These are phyloP conservation scores for Nyctibius grandis DNA, from an alignment of 2,797 vertebrate genomes.

Conservation along the genomic window DNA sequence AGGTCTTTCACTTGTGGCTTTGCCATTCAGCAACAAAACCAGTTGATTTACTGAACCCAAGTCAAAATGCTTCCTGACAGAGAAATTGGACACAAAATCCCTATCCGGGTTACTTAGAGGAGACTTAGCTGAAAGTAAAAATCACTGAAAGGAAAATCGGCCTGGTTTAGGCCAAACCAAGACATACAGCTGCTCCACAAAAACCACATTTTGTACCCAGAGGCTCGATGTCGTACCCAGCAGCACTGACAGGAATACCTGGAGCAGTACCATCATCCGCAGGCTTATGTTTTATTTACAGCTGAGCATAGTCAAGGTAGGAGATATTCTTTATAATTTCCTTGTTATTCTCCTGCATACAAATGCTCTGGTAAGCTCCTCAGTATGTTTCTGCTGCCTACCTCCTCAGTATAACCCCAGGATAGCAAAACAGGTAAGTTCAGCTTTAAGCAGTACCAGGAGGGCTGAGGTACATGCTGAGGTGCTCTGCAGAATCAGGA, in stretches of 20 bases:
- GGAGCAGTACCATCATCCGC: background rate
- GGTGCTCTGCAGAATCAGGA: background rate
- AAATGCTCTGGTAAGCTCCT: background rate
- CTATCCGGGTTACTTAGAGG: too few relatives aligned
- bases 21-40: background rate
- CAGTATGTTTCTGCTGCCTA: background rate
- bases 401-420: background rate
- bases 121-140: too few relatives aligned
- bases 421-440: background rate
- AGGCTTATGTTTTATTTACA: background rate
- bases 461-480: background rate
- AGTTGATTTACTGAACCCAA: background rate
- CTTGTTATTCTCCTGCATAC: background rate
- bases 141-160: too few relatives aligned
- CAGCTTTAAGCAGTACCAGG: background rate
- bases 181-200: accelerated
- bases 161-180: too few relatives aligned
- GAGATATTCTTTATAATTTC: background rate
- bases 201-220: background rate
- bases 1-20: background rate
- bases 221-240: background rate
- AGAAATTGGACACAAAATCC: background rate
- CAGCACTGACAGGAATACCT: background rate
- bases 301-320: background rate
- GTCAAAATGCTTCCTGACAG: background rate